Conservation (phyloP, 23 tunicate genomes). For the Botrylloides violaceus region DNA sequence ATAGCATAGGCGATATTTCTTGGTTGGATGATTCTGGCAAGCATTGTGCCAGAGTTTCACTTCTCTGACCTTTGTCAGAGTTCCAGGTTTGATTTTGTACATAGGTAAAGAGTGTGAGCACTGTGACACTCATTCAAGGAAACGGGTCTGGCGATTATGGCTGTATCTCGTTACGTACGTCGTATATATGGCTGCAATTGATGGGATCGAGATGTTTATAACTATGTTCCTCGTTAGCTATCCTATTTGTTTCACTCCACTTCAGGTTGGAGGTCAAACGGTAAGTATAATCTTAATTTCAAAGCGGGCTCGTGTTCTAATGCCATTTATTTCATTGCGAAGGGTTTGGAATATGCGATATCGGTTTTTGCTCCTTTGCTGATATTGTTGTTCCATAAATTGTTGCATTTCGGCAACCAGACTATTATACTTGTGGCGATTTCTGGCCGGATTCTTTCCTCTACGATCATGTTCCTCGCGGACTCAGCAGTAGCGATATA, state of each 20-base stretch:
- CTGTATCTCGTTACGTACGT: not conserved
- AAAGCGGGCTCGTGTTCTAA: too few species aligned
- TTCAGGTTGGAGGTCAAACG: slow-evolving; percentile 2
- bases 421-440: not conserved
- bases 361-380: not conserved
- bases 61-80: too few species aligned
- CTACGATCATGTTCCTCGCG: slow-evolving; percentile 9
- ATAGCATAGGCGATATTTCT: too few species aligned
- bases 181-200: slow-evolving; percentile 1
- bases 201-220: slow-evolving; percentile 7
- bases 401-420: slow-evolving; percentile 3
- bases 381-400: not conserved
- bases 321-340: too few species aligned
- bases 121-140: not conserved
- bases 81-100: not conserved
- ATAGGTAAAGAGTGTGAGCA: not conserved
- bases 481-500: not conserved
- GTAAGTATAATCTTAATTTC: not conserved
- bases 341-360: not conserved
- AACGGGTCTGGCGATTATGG: slow-evolving; percentile 13
- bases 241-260: slow-evolving; percentile 15
- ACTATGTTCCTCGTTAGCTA: slow-evolving; percentile 1
- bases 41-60: too few species aligned
- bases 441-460: not conserved
- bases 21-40: too few species aligned